phyloP scores from a whole-genome alignment of 1,140 invertebrate genomes.

The Drosophila athabasca region DNA sequence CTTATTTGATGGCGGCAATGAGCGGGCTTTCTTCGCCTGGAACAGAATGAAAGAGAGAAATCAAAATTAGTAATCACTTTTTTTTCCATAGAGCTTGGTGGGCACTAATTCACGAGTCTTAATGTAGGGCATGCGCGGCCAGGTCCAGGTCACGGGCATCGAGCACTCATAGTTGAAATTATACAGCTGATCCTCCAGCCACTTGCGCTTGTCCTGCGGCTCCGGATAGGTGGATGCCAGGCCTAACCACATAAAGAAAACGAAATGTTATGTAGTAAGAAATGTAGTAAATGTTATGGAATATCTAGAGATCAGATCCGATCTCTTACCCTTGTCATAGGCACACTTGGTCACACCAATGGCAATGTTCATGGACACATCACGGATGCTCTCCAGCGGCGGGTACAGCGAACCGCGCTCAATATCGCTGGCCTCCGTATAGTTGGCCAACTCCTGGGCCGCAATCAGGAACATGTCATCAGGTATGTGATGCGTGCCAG shows the following conservation, averaged over 20 bases:
- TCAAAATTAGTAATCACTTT: constrained; percentile 74
- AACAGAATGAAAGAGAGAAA: constrained; percentile 51
- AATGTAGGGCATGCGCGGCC: constrained; percentile 85
- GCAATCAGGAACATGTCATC: constrained; percentile 96
- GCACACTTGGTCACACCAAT: constrained; percentile 93
- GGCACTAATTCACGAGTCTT: constrained; percentile 83
- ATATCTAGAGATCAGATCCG: not conserved
- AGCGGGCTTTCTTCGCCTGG: constrained; percentile 78
- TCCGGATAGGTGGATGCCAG: constrained; percentile 93
- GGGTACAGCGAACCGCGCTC: constrained; percentile 96
- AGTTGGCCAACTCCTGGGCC: constrained; percentile 92
- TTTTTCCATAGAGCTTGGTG: constrained; percentile 79
- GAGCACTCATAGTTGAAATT: constrained; percentile 91
- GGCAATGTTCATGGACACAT: constrained; percentile 96
- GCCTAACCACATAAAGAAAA: constrained; percentile 84
- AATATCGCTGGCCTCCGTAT: constrained; percentile 93
- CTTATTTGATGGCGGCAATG: constrained; percentile 81
- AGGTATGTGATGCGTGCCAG: constrained; percentile 93
- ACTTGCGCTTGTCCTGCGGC: constrained; percentile 89
- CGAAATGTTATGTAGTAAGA: too few species aligned
- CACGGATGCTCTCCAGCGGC: constrained; percentile 92
- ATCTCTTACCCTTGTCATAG: constrained; percentile 90
- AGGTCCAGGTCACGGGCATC: constrained; percentile 90
- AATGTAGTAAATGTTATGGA: too few species aligned
- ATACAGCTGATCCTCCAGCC: constrained; percentile 90